phyloP scores from a whole-genome alignment of 2,797 vertebrate species.

The Microctenopoma steveboyesi region DNA sequence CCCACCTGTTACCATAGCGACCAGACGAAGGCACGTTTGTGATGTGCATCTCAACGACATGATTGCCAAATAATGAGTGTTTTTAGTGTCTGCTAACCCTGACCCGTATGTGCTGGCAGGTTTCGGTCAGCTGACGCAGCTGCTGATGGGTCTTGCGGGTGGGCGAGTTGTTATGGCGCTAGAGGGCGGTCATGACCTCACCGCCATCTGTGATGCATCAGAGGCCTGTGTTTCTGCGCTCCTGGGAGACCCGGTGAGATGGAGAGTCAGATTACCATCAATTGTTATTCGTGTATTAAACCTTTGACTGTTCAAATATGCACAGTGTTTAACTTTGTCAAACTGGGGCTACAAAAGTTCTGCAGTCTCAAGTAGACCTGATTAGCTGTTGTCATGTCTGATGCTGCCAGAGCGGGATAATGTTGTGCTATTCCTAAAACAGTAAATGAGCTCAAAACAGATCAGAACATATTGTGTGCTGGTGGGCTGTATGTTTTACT shows the following conservation, averaged over 20 bases:
- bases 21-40: background rate
- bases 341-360: background rate
- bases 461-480: too few species aligned
- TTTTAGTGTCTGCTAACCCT: conserved; percentile 4
- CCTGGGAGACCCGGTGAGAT: conserved; percentile 89
- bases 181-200: conserved; percentile 91
- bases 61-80: background rate
- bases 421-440: too few species aligned
- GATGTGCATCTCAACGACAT: background rate
- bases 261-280: background rate
- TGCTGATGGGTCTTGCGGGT: conserved; percentile 93
- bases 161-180: conserved; percentile 94
- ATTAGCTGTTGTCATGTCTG: too few species aligned
- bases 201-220: conserved; percentile 93
- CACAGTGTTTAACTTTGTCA: background rate
- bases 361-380: too few species aligned
- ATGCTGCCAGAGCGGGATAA: too few species aligned
- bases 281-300: background rate
- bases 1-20: conserved; percentile 5
- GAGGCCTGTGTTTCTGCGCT: conserved; percentile 92
- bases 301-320: background rate
- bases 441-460: too few species aligned
- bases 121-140: conserved; percentile 94
- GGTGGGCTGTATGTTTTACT: background rate
- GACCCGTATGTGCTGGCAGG: conserved; percentile 75